Evolutionary conservation across 2,113 vertebrate species (phyloP), one percentile per base, ranked within the genome.

Genomic region (Paradoxurus hermaphroditus): DNA sequence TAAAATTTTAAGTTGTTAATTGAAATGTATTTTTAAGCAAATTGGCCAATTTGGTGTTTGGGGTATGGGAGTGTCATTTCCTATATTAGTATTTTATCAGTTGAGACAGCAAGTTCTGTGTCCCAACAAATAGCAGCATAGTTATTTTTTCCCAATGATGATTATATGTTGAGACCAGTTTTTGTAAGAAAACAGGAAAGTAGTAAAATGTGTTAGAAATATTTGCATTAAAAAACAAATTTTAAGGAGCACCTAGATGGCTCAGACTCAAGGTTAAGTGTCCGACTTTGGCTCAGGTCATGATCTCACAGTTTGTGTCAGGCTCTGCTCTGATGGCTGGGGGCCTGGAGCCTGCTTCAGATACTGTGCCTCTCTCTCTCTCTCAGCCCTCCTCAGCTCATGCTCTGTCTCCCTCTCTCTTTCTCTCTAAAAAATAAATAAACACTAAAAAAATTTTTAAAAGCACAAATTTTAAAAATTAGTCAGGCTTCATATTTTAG

Each of bases 151-250:
- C 18, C n/a, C n/a, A 46, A 0, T 84, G 62, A 83, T 77, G 41
- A 85, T 9, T 25, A 3, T 85, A 81, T 96, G 29, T 86, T 72
- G 63, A 39, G 23, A 86, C 34, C 82, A 25, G 31, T 86, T 19
- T 87, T 97, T 97, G 41, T 94, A 82, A 92, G 78, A 90, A 92
- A 31, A 90, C 25, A 9, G 31, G 41, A 83, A 68, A 81, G 29
- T 87, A 87, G 49, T 92, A 88, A 68, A 86, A 72, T 31, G 4
- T 91, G 8, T 78, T 94, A 68, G 56, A 95, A 96, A 95, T 67
- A 84, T 25, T 81, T 96, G 36, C 15, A 78, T 44, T 23, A 49
- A 91, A 93, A 86, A 85, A 31, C n/a, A 36, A 39, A 85, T 73
- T 89, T 86, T 59, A 59, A 59, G 56, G 56, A 8, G 21, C 56